These are phyloP conservation scores for Drosophila melanica DNA, from an alignment of 1,140 invertebrate species.

Conservation along the genomic window DNA sequence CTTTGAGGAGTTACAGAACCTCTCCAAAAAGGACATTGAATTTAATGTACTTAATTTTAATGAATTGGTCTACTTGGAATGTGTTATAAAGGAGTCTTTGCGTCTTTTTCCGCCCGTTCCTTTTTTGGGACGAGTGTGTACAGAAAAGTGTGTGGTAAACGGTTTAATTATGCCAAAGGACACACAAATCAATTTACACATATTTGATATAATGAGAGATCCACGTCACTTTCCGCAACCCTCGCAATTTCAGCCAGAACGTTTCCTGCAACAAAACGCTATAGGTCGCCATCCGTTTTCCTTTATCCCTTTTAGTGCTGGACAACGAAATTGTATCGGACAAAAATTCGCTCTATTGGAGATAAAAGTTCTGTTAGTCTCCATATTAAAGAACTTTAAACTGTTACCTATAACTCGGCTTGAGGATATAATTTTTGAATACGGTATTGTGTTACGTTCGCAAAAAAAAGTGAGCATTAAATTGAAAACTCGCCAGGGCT, in stretches of 20 bases:
- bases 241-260: constrained; percentile 89
- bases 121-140: constrained; percentile 86
- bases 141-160: constrained; percentile 84
- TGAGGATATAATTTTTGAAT: constrained; percentile 55
- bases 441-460: constrained; percentile 61
- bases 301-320: constrained; percentile 87
- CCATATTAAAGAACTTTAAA: constrained; percentile 77
- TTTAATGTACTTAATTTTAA: constrained; percentile 85
- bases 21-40: constrained; percentile 50
- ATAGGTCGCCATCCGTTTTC: constrained; percentile 84
- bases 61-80: constrained; percentile 88
- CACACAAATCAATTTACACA: constrained; percentile 84
- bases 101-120: constrained; percentile 89
- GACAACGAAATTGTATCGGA: constrained; percentile 78
- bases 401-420: constrained; percentile 54
- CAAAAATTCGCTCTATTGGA: constrained; percentile 84
- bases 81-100: constrained; percentile 87
- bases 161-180: constrained; percentile 84
- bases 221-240: constrained; percentile 88
- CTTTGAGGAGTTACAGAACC: constrained; percentile 78
- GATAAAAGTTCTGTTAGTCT: constrained; percentile 83
- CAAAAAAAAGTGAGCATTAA: constrained; percentile 47
- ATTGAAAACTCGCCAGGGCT: constrained; percentile 8
- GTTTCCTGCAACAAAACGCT: constrained; percentile 88
- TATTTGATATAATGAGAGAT: constrained; percentile 87